Percentiles rank a stretch among this genome's conserved stretches.
Evolutionary conservation across 1,140 invertebrate genomes (phyloP).

Genomic region (Trichonephila clavipes): DNA sequence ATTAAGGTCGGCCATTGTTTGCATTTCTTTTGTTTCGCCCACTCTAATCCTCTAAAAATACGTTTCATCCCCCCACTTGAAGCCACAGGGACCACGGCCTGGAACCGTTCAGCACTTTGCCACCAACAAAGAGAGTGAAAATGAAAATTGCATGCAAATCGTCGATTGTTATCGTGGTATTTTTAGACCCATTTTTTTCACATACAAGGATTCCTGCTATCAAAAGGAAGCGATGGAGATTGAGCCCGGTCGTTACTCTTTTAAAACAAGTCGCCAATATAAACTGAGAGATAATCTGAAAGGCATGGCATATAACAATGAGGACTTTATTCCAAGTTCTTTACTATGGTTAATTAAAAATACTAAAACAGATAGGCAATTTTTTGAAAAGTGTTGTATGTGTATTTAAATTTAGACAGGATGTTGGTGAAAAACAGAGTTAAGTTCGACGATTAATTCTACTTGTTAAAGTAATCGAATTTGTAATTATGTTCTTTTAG

Average conservation of each 20-base stretch:
- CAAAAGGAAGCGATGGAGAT: neutral
- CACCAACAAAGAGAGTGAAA: slow-evolving; percentile 16
- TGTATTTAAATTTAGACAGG: neutral
- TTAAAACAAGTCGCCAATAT: neutral
- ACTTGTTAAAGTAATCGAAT: too few relatives aligned
- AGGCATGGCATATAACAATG: neutral
- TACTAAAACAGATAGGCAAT: neutral
- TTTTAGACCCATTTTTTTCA: slow-evolving; percentile 7
- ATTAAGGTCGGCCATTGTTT: slow-evolving; percentile 55
- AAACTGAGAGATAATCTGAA: neutral
- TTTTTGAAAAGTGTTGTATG: neutral
- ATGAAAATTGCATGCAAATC: slow-evolving; percentile 41
- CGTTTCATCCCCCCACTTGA: neutral
- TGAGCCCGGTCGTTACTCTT: neutral
- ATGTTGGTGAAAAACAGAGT: too few relatives aligned
- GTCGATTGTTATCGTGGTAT: slow-evolving; percentile 38
- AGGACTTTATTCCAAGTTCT: neutral
- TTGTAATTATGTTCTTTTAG: too few relatives aligned
- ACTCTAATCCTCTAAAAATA: slow-evolving; percentile 43
- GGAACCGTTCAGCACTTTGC: neutral
- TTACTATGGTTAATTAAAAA: neutral
- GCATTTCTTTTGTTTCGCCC: slow-evolving; percentile 63
- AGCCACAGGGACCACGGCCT: neutral
- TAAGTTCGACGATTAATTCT: too few relatives aligned
- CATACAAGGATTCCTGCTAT: neutral